These are phyloP conservation scores for Philotrypesis tridentata DNA, from an alignment of 1,140 invertebrate species.

Conservation along the genomic window DNA sequence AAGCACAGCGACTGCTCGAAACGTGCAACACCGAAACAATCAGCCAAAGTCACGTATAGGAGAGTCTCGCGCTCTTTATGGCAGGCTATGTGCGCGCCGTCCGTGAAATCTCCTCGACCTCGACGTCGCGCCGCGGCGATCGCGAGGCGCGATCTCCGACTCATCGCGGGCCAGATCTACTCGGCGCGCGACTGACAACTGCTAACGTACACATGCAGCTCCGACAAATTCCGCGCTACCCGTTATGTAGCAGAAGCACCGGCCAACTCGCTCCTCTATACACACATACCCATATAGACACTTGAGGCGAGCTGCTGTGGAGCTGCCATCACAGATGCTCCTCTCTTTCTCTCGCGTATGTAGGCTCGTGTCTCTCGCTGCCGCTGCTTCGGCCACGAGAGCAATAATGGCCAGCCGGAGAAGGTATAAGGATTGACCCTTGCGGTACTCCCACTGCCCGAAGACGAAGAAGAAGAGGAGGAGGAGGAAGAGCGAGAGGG, in stretches of 20 bases:
- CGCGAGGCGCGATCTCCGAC: background rate
- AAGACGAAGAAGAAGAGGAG: slow-evolving; percentile 8
- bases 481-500: background rate
- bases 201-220: background rate
- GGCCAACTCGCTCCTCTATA: too few relatives aligned
- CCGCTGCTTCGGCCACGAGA: background rate
- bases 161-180: background rate
- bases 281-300: too few relatives aligned
- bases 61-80: slow-evolving; percentile 7
- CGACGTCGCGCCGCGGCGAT: slow-evolving; percentile 8
- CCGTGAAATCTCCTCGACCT: background rate
- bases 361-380: background rate
- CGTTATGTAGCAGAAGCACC: slow-evolving; percentile 15
- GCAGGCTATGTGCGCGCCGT: too few relatives aligned
- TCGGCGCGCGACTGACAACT: background rate
- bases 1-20: background rate
- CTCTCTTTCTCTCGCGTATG: slow-evolving; percentile 1
- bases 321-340: slow-evolving; percentile 25
- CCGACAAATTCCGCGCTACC: slow-evolving; percentile 18
- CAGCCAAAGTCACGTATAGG: slow-evolving; percentile 42
- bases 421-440: slow-evolving; percentile 59
- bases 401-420: slow-evolving; percentile 7
- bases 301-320: too few relatives aligned
- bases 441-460: slow-evolving; percentile 63
- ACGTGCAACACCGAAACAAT: slow-evolving; percentile 20